Base-by-base conservation (phyloP, 2,113 vertebrate genomes). In the Cyanoramphus novaezelandiae region DNA sequence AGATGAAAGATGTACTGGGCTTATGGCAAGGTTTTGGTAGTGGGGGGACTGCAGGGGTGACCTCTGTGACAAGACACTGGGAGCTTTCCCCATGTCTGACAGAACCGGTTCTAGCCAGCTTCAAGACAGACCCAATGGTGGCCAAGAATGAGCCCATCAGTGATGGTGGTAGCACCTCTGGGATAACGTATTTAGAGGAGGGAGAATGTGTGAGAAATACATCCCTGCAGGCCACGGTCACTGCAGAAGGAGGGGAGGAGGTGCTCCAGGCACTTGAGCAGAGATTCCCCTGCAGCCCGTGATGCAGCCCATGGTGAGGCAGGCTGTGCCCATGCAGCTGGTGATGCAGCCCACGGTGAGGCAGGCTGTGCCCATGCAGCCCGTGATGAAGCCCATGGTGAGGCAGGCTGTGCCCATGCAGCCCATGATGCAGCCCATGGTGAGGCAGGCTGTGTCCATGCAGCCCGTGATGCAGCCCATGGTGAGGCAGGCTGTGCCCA, bases 61-160 rank as follows among this genome's bases (percentile, higher is more conserved):
- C 13, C 7, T 23, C 44, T 76, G 31, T 25, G 46, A 50, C n/a
- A 23, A 60, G 50, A 29, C 31, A 77, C 6, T 10, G 44, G 63
- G 29, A 39, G 39, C 19, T 76, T 39, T 17, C 31, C 64, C 19
- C 17, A 31, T 17, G 11, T n/a, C 24, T 11, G 6, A 33, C 7
- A 49, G 10, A 70, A 46, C 6, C 57, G 31, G 5, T 43, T 67
- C 21, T 31, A 71, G n/a, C 13, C 25, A 9, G 13, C 13, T 37
- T 39, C 21, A 52, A n/a, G 57, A 46, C 1, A 2, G n/a, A 62
- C 7, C 37, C 1, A 5, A 20, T 1, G 1, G 52, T 59, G 29
- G 3, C 43, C 35, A 43, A 49, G 25, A 37, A 25, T 17, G 27
- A 87, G 21, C 14, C 23, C 33, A 39, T 21, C 57, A 76, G n/a